A percentile compares a stretch with the other conserved stretches of the same genome.
Conservation (phyloP, 2,888 invertebrate species). For the Harpagoxenus sublaevis region DNA sequence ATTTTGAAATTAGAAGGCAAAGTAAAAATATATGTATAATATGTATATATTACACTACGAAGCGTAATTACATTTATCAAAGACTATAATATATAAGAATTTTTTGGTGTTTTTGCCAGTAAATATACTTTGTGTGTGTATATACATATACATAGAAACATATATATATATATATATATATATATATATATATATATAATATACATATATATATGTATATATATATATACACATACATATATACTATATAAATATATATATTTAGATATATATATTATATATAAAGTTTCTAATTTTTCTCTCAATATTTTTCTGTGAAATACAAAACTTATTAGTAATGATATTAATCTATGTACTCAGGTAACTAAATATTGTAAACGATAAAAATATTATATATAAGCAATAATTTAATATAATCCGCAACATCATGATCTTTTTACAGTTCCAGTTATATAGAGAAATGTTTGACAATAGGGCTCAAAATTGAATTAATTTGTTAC, state of each 20-base stretch:
- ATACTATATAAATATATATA: not conserved
- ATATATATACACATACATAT: not conserved
- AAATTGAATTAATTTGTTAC: slow-evolving; percentile 15
- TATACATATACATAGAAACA: not conserved
- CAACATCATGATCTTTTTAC: not conserved
- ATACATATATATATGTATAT: not conserved
- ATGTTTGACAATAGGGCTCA: not conserved
- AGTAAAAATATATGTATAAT: not conserved
- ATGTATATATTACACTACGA: not conserved
- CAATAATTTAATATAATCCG: slow-evolving; percentile 13
- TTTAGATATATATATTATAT: not conserved
- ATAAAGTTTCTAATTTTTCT: not conserved
- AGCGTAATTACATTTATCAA: not conserved
- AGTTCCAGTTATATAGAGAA: slow-evolving; percentile 21
- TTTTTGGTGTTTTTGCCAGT: not conserved
- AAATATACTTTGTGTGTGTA: not conserved
- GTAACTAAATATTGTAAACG: slow-evolving; percentile 21
- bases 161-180: not conserved
- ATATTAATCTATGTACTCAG: not conserved
- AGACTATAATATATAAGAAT: not conserved
- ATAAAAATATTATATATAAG: slow-evolving; percentile 4
- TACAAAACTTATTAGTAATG: not conserved
- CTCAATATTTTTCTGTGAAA: not conserved
- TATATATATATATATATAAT: not conserved
- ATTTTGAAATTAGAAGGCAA: slow-evolving; percentile 13